Evolutionary conservation across 2,797 vertebrate species (phyloP).

Genomic region (Argya squamiceps): DNA sequence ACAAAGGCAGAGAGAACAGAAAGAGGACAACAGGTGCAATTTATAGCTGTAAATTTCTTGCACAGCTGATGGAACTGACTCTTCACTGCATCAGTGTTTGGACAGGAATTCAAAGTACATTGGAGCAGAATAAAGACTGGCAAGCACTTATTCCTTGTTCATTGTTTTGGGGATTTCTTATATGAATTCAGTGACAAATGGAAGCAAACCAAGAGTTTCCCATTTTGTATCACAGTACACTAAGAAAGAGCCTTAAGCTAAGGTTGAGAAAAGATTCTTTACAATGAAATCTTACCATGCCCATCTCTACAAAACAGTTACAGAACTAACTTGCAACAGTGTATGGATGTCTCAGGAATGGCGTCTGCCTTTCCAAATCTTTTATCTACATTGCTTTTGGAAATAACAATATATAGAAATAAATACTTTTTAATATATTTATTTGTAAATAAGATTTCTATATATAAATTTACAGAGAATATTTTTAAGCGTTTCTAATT

Average conservation of each 20-base stretch:
- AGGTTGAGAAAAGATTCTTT: not conserved
- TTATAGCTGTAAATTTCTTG: not conserved
- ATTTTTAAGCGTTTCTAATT: not conserved
- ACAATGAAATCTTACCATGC: not conserved
- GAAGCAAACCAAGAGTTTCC: not conserved
- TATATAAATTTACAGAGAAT: not conserved
- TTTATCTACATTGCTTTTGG: not conserved
- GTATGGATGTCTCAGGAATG: not conserved
- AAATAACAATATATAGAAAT: not conserved
- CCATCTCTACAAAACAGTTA: not conserved
- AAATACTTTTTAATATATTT: not conserved
- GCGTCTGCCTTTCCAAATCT: not conserved
- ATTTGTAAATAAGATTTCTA: not conserved
- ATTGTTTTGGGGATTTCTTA: not conserved
- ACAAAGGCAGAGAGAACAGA: not conserved
- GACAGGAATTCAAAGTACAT: not conserved
- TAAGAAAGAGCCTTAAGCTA: not conserved
- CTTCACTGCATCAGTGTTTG: not conserved
- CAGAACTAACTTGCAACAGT: not conserved
- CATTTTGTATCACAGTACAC: not conserved
- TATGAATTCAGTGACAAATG: not conserved
- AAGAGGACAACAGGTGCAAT: not conserved
- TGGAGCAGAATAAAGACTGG: not conserved
- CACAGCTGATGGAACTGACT: not conserved
- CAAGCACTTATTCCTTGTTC: not conserved